Base-by-base conservation (phyloP, 2,888 invertebrate genomes). In the Aphodius granarius region DNA sequence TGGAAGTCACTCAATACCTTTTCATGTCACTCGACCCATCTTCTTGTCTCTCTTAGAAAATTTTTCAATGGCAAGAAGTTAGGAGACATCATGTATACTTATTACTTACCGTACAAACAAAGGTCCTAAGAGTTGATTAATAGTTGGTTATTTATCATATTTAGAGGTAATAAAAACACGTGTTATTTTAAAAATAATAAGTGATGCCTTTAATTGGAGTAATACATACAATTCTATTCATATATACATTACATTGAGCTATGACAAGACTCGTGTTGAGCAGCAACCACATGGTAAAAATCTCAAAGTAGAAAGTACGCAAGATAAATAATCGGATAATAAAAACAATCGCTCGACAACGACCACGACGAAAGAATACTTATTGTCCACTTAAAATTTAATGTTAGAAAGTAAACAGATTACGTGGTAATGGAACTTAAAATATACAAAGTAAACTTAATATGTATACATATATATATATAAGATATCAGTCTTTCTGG, bases 401-500 rank as follows among this genome's bases (percentile, higher is more conserved):
- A 68, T 73, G 72, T 19, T 72, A 75, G 21, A 66, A 75, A 62
- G 16, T 66, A 72, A 75, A 75, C 63, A 66, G 63, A 72, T 72
- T 72, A 72, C 66, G 75, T 73, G 76, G 73, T 73, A 76, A 73
- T 76, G 73, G 73, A 76, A 76, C 76, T 68, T 76, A 73, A 73
- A 75, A 63, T 66, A 66, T 73, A 63, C 43, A 63, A 75, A 18
- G 22, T 20, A 20, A 21, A 73, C 65, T 71, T 72, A 74, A 63
- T 72, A 63, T 73, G 71, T 66, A n/a, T n/a, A n/a, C n/a, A n/a
- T n/a, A n/a, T n/a, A n/a, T n/a, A n/a, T n/a, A n/a, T n/a, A n/a
- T n/a, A n/a, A 73, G 43, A 74, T 73, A 76, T 78, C 78, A 78
- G 78, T 78, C 78, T 78, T 65, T 74, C 78, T 78, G 78, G 74